A percentile compares a stretch with the other conserved stretches of the same genome.
These are phyloP conservation scores for Halcyon malimbica DNA, from an alignment of 2,113 vertebrate species.

Conservation along the genomic window DNA sequence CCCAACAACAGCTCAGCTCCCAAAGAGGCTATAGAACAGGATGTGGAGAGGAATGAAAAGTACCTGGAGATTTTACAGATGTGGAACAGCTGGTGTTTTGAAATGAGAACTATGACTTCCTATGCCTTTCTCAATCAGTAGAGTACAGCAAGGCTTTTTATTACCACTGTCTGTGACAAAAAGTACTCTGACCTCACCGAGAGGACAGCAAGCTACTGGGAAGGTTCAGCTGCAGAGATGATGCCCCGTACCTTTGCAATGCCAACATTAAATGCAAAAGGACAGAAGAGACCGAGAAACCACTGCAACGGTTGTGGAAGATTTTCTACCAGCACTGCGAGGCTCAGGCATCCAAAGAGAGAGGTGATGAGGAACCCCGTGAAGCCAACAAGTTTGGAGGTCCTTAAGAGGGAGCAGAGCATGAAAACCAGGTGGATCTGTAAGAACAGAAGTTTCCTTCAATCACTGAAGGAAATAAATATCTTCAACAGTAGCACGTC, in stretches of 20 bases:
- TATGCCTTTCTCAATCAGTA: not conserved
- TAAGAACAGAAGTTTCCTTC: not conserved
- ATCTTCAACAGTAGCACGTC: not conserved
- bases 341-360: constrained; percentile 85
- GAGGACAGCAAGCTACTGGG: not conserved
- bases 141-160: not conserved
- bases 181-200: not conserved
- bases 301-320: constrained; percentile 80
- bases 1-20: not conserved
- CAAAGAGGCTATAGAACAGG: not conserved
- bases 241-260: constrained; percentile 82
- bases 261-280: constrained; percentile 87
- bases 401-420: constrained; percentile 87
- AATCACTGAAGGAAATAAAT: not conserved
- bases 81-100: not conserved
- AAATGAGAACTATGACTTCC: not conserved
- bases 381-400: constrained; percentile 81
- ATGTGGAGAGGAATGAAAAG: not conserved
- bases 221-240: not conserved
- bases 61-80: not conserved
- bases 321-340: constrained; percentile 81
- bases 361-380: constrained; percentile 83
- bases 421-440: constrained; percentile 91
- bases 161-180: not conserved
- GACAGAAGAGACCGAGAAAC: constrained; percentile 85